These are phyloP conservation scores for Enteromius trimaculatus DNA, from an alignment of 2,797 vertebrate species.

Conservation along the genomic window DNA sequence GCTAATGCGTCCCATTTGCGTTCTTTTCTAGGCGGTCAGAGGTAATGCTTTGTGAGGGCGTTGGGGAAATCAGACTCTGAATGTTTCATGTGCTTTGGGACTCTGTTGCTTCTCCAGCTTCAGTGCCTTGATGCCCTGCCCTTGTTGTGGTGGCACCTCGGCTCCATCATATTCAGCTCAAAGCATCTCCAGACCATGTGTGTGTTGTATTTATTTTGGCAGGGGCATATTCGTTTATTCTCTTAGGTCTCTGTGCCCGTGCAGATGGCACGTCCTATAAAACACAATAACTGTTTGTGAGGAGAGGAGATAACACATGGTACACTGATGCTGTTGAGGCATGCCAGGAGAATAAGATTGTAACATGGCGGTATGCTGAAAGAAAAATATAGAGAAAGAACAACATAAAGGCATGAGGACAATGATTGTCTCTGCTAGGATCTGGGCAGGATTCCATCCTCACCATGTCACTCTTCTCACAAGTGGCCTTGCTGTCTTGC, in stretches of 20 bases:
- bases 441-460: slow-evolving; percentile 47
- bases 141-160: slow-evolving; percentile 19
- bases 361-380: slow-evolving; percentile 53
- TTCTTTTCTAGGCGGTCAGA: slow-evolving; percentile 31
- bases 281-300: slow-evolving; percentile 53
- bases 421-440: slow-evolving; percentile 39
- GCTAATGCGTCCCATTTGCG: slow-evolving; percentile 53
- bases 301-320: slow-evolving; percentile 45
- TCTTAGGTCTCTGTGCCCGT: slow-evolving; percentile 16
- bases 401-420: slow-evolving; percentile 38
- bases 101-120: background rate
- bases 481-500: slow-evolving; percentile 40
- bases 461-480: slow-evolving; percentile 39
- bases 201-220: slow-evolving; percentile 51
- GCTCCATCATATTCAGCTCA: slow-evolving; percentile 30
- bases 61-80: slow-evolving; percentile 44
- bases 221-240: slow-evolving; percentile 32
- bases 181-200: slow-evolving; percentile 13
- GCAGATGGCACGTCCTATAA: slow-evolving; percentile 39
- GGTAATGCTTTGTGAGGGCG: slow-evolving; percentile 49
- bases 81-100: slow-evolving; percentile 28
- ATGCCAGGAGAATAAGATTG: slow-evolving; percentile 59
- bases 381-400: slow-evolving; percentile 23
- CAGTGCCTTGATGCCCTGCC: slow-evolving; percentile 15
- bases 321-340: slow-evolving; percentile 53